Conservation (phyloP, 2,797 vertebrate species). For the Lophius americanus region DNA sequence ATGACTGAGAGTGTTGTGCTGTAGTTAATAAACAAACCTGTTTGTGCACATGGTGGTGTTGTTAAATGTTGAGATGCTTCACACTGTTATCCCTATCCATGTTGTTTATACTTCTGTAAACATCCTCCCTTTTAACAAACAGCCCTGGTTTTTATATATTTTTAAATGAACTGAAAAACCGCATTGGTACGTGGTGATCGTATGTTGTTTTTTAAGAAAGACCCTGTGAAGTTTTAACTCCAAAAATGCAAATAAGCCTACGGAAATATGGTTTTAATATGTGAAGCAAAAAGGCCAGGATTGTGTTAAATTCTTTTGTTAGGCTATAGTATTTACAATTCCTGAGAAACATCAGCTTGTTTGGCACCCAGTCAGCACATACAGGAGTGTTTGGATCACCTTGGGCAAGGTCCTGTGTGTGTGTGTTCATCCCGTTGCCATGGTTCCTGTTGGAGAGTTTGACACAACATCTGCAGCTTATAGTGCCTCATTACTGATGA, state of each 20-base stretch:
- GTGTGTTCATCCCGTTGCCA: slow-evolving; percentile 77
- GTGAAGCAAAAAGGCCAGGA: slow-evolving; percentile 31
- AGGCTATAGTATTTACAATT: slow-evolving; percentile 61
- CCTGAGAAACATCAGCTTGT: slow-evolving; percentile 55
- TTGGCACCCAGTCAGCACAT: slow-evolving; percentile 71
- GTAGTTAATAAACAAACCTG: slow-evolving; percentile 71
- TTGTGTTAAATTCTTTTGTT: slow-evolving; percentile 32
- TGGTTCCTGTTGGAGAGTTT: slow-evolving; percentile 71
- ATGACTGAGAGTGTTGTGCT: slow-evolving; percentile 57
- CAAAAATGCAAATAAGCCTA: slow-evolving; percentile 50
- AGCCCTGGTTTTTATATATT: slow-evolving; percentile 41
- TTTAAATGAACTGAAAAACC: slow-evolving; percentile 26
- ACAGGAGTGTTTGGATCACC: slow-evolving; percentile 78
- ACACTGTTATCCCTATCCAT: slow-evolving; percentile 37
- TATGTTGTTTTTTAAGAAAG: slow-evolving; percentile 38
- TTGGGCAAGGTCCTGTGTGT: slow-evolving; percentile 70
- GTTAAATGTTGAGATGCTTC: slow-evolving; percentile 49
- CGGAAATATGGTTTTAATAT: slow-evolving; percentile 58
- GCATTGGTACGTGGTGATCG: slow-evolving; percentile 28
- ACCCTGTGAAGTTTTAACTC: slow-evolving; percentile 38
- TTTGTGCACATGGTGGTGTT: slow-evolving; percentile 55
- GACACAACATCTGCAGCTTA: slow-evolving; percentile 84
- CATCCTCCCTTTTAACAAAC: slow-evolving; percentile 45
- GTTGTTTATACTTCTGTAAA: slow-evolving; percentile 32
- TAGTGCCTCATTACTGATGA: slow-evolving; percentile 81